Percentiles rank a stretch among this genome's conserved stretches.
Conservation (phyloP, 2,888 invertebrate genomes). For the Xestia rhomboidea region DNA sequence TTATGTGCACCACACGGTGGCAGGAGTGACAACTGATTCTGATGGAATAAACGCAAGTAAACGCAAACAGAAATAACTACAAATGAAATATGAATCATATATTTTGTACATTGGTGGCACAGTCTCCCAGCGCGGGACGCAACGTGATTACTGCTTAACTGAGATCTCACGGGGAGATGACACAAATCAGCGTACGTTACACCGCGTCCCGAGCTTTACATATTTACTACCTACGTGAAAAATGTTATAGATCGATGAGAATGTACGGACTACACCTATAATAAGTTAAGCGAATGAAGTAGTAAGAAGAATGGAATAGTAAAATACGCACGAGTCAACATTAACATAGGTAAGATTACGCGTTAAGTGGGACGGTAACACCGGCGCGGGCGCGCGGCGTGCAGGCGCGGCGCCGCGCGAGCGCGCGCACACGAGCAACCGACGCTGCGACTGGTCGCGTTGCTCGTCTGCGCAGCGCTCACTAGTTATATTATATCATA, state of each 20-base stretch:
- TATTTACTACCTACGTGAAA: constrained; percentile 10
- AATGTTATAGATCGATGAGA: constrained; percentile 15
- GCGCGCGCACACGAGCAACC: constrained; percentile 20
- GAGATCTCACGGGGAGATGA: neutral
- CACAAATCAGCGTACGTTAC: neutral
- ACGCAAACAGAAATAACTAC: neutral
- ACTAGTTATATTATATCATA: constrained; percentile 34
- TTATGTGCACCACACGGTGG: constrained; percentile 13
- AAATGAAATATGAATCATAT: constrained; percentile 10
- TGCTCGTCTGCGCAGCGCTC: constrained; percentile 41
- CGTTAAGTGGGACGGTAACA: constrained; percentile 72
- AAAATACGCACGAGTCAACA: constrained; percentile 76
- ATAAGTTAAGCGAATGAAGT: constrained; percentile 57
- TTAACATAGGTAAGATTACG: constrained; percentile 63
- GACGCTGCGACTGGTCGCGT: neutral
- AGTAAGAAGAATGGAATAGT: constrained; percentile 63
- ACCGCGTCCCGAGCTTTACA: constrained; percentile 32
- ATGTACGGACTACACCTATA: constrained; percentile 31
- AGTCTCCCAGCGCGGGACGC: constrained; percentile 38
- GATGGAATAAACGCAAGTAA: constrained; percentile 9
- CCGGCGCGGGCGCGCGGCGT: constrained; percentile 60
- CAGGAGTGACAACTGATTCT: constrained; percentile 6
- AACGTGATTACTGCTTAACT: neutral
- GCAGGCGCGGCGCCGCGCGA: constrained; percentile 45
- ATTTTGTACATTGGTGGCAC: constrained; percentile 51